Evolutionary conservation across 1,140 invertebrate species (phyloP).

Genomic region (Ridgeia piscesae): DNA sequence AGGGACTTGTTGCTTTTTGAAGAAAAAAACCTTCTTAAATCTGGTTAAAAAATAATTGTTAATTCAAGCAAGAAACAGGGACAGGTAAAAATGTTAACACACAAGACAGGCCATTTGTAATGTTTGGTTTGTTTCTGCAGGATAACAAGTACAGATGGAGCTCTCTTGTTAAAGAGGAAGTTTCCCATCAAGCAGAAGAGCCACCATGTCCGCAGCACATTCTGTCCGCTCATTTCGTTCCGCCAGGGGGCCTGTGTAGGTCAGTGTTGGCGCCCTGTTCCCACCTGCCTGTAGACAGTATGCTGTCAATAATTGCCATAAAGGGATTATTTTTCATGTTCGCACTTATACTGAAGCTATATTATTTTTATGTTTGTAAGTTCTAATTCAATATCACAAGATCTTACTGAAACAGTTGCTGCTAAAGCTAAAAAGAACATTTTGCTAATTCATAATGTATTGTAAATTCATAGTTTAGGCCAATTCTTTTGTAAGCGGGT

Average conservation of each 20-base stretch:
- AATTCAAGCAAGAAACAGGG: neutral
- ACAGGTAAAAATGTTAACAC: neutral
- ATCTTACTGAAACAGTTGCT: too few relatives aligned
- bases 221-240: slow-evolving; percentile 81
- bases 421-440: too few relatives aligned
- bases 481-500: too few relatives aligned
- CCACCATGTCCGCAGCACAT: slow-evolving; percentile 72
- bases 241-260: slow-evolving; percentile 76
- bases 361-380: too few relatives aligned
- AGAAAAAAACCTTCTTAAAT: neutral
- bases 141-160: slow-evolving; percentile 69
- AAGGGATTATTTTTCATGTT: too few relatives aligned
- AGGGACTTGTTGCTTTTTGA: neutral
- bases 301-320: too few relatives aligned
- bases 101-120: neutral
- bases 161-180: slow-evolving; percentile 66
- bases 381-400: too few relatives aligned
- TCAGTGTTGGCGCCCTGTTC: slow-evolving; percentile 51
- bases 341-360: too few relatives aligned
- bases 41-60: neutral
- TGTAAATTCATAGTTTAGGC: too few relatives aligned
- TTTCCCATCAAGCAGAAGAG: slow-evolving; percentile 69
- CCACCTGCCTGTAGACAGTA: too few relatives aligned
- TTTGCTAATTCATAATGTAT: too few relatives aligned
- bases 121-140: slow-evolving; percentile 55